Evolutionary conservation across 2,113 vertebrate species (phyloP).

Genomic region (Thamnophis sirtalis): DNA sequence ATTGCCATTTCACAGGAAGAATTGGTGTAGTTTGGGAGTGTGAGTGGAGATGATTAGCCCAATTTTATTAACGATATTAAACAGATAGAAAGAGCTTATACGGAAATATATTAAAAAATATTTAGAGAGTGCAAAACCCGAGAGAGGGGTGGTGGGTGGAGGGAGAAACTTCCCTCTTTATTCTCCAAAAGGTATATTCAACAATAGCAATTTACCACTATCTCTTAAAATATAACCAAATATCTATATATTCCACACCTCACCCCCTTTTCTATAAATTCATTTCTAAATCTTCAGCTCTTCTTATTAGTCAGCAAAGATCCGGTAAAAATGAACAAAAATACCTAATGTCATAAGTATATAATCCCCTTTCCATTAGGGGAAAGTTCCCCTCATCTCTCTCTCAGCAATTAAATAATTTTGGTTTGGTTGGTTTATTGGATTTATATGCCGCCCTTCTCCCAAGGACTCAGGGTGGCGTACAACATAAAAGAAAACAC

Average conservation of each 20-base stretch:
- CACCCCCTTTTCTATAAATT: background rate
- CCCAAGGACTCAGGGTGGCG: no score
- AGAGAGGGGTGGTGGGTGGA: background rate
- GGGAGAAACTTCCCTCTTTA: background rate
- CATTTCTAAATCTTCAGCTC: background rate
- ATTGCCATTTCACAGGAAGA: background rate
- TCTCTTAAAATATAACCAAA: background rate
- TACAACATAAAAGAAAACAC: no score
- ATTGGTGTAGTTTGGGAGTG: background rate
- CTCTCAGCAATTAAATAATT: background rate
- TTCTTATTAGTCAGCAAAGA: background rate
- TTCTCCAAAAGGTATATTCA: background rate
- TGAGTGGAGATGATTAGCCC: background rate
- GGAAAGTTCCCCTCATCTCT: background rate
- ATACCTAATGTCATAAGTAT: background rate
- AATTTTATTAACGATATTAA: background rate
- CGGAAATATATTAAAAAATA: background rate
- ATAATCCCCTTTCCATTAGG: background rate
- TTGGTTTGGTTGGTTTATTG: no score
- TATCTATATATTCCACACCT: background rate
- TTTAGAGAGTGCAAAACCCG: background rate
- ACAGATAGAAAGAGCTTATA: background rate
- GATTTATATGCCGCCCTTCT: no score
- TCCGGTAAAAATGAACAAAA: background rate
- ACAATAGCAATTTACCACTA: background rate